Evolutionary conservation across 2,888 invertebrate genomes (phyloP), one percentile per base, ranked within the genome.

Genomic region (Sesia bembeciformis): DNA sequence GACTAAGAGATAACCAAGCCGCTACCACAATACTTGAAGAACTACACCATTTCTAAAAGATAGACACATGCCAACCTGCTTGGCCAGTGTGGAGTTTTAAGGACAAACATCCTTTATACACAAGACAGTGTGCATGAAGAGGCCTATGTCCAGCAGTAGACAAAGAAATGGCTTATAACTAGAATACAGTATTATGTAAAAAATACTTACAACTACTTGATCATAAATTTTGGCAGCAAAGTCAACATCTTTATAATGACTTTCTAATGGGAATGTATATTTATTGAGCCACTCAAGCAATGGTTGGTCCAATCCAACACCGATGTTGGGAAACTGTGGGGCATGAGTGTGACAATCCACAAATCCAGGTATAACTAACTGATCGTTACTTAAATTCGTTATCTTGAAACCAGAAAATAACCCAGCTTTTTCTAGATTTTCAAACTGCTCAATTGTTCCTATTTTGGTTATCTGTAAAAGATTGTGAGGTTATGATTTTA

Each of bases 331-430:
- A 65, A 95, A 94, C 81, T 98, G 97, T 0, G 96, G 94, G 0
- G 96, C 97, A 85, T 98, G 97, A 5, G 96, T 94, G 74, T 98
- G 98, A 39, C 95, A 94, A 78, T 98, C 97, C 3, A 97, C 90
- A 57, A 98, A 92, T 0, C 97, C 98, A 0, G 97, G 97, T 75
- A 97, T 93, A 7, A 97, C 74, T 70, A 97, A 94, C 78, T 95
- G 93, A 52, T 81, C 78, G 4, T 66, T 55, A 5, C 53, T 59
- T 46, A 89, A 58, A 4, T 67, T 59, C 6, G 74, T 66, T 38
- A 80, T 59, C 57, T 65, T 66, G 60, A 57, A 74, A 49, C 63
- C 70, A 53, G 53, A 64, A 55, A 72, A 78, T 43, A 51, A 65
- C 23, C 65, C 71, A 42, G 62, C 43, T 4, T 60, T 58, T 51